Evolutionary conservation across 2,797 vertebrate species (phyloP), one percentile per base, ranked within the genome.

Genomic region (Tokudaia muenninki): DNA sequence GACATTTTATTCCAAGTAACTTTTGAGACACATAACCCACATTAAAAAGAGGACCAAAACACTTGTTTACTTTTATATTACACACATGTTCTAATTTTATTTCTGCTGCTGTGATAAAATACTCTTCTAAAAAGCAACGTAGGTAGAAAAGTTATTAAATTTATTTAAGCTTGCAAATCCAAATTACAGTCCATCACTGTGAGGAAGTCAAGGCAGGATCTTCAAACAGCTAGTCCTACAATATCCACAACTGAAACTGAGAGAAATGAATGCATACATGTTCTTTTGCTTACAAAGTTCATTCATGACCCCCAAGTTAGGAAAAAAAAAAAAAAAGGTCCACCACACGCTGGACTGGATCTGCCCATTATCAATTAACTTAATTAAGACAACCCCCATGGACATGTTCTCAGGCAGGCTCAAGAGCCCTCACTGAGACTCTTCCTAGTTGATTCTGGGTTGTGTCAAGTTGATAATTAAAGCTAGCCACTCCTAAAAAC

Each of bases 1-100:
- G 17, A 94, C 26, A 82, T 83, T 21, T 22, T 89, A 86, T 50
- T 44, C 37, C 78, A 55, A 82, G 92, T 74, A 79, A 97, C 72
- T 41, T 41, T 72, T 70, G 47, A 65, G 21, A 89, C 26, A 89
- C 16, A 63, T 72, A 87, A 89, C 2, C 3, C 4, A 50, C 16
- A 61, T 84, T 3, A 3, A 17, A 37, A 74, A 92, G 67, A 1
- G 47, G n/a, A 12, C 37, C 3, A 34, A 47, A 70, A 67, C 13
- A 17, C 44, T 70, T 61, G 14, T 78, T 4, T 3, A 75, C 13
- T 75, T 93, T n/a, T 75, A 92, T 3, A 1, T 52, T 87, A 95
- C 9, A 75, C 29, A 74, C 78, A 31, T 80, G 78, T 22, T 55
- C 78, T 80, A 37, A 37, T 55, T 83, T 83, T 59, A 83, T n/a